These are phyloP conservation scores for Troides oblongomaculatus DNA, from an alignment of 2,888 invertebrate species.

Conservation along the genomic window DNA sequence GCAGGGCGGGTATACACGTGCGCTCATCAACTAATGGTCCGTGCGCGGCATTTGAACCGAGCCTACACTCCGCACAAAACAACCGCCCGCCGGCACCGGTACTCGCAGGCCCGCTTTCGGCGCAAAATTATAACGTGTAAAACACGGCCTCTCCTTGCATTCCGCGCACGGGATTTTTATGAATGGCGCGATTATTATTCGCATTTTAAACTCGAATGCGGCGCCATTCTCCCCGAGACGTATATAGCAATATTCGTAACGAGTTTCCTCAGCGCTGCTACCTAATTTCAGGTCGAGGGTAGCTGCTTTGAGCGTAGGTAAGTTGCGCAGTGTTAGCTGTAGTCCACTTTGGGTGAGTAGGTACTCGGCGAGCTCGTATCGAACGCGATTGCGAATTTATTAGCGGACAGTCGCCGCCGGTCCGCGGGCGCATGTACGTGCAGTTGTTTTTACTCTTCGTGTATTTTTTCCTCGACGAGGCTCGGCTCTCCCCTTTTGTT, in stretches of 20 bases:
- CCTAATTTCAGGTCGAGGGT: constrained; percentile 74
- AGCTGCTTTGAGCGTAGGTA: constrained; percentile 45
- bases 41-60: constrained; percentile 80
- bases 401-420: constrained; percentile 64
- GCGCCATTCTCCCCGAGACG: constrained; percentile 75
- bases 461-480: constrained; percentile 78
- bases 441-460: constrained; percentile 76
- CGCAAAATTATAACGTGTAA: constrained; percentile 79
- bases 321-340: constrained; percentile 41
- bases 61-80: constrained; percentile 75
- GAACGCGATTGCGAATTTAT: constrained; percentile 78
- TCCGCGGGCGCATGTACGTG: constrained; percentile 58
- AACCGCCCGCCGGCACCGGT: constrained; percentile 55
- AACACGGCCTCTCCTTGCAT: constrained; percentile 76
- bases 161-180: constrained; percentile 77
- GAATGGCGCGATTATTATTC: constrained; percentile 78
- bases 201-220: constrained; percentile 79
- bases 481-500: constrained; percentile 79
- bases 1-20: constrained; percentile 69
- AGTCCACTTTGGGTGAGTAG: constrained; percentile 46
- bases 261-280: constrained; percentile 74
- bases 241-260: constrained; percentile 77
- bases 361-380: constrained; percentile 45
- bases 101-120: constrained; percentile 72
- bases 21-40: constrained; percentile 81